phyloP scores from a whole-genome alignment of 2,888 invertebrate genomes.

The Drosophila greeni region DNA sequence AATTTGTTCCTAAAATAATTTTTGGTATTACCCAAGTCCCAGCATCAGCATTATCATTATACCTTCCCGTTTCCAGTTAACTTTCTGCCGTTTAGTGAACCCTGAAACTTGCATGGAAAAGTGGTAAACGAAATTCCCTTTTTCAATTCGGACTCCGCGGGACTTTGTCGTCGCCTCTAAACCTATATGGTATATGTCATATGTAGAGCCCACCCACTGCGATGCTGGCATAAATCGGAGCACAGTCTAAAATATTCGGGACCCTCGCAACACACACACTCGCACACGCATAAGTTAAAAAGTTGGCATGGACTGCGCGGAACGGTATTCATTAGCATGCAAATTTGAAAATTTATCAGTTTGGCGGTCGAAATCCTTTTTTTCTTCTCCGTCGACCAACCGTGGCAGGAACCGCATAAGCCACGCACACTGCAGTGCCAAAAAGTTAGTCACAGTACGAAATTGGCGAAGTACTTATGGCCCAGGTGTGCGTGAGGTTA shows the following conservation, averaged over 20 bases:
- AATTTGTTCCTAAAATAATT: neutral
- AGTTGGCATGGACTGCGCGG: conserved; percentile 20
- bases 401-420: too few species aligned
- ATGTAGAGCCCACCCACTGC: conserved; percentile 4
- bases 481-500: neutral
- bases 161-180: conserved; percentile 3
- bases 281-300: conserved; percentile 28
- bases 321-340: conserved; percentile 50
- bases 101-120: neutral
- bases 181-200: conserved; percentile 3
- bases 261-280: conserved; percentile 9
- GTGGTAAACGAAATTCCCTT: conserved; percentile 9
- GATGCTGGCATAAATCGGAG: conserved; percentile 5
- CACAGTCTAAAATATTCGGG: conserved; percentile 19
- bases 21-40: neutral
- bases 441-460: conserved; percentile 21
- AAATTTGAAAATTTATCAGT: conserved; percentile 52
- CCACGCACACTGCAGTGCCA: neutral
- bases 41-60: neutral
- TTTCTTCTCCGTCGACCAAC: conserved; percentile 8
- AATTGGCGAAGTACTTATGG: conserved; percentile 20
- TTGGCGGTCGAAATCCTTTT: conserved; percentile 27
- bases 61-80: neutral
- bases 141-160: conserved; percentile 1
- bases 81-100: conserved; percentile 1